phyloP scores from a whole-genome alignment of 2,113 vertebrate genomes.

The Miniopterus natalensis region DNA sequence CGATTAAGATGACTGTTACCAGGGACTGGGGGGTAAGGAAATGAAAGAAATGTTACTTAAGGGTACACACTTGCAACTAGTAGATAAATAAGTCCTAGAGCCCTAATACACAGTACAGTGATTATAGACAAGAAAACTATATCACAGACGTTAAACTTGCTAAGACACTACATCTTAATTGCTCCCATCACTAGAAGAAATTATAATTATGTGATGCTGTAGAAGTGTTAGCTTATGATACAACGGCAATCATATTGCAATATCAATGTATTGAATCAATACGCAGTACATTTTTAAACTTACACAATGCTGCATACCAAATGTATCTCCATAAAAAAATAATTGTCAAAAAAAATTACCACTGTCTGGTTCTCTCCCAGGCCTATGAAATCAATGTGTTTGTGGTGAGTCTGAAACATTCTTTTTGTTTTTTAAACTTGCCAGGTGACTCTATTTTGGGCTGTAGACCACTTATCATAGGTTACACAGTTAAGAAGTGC shows the following conservation, averaged over 20 bases:
- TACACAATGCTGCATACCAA: not conserved
- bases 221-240: not conserved
- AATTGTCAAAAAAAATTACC: not conserved
- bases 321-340: not conserved
- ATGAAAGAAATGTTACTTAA: not conserved
- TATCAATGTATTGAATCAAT: not conserved
- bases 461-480: not conserved
- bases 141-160: not conserved
- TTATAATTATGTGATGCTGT: not conserved
- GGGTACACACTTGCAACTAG: not conserved
- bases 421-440: not conserved
- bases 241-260: not conserved
- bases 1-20: not conserved
- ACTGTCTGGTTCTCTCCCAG: not conserved
- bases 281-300: not conserved
- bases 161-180: not conserved
- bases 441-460: not conserved
- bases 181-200: not conserved
- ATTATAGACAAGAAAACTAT: not conserved
- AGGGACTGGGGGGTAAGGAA: not conserved
- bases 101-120: not conserved
- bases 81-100: not conserved
- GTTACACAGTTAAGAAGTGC: not conserved
- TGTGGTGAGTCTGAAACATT: not conserved
- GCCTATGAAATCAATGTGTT: not conserved